Conservation (phyloP, 2,113 vertebrate species). For the Cheilinus undulatus region DNA sequence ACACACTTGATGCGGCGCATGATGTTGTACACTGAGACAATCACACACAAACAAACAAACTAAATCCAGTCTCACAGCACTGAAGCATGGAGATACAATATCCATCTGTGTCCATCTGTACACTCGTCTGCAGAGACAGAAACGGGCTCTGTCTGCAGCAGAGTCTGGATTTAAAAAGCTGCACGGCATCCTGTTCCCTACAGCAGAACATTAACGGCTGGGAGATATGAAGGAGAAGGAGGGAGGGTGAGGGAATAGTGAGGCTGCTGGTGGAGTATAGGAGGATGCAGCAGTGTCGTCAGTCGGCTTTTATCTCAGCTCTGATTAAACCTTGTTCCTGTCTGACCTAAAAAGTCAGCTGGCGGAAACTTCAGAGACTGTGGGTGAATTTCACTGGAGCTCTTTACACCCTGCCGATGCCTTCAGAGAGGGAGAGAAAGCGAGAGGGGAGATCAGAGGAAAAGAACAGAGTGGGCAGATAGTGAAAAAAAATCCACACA, state of each 20-base stretch:
- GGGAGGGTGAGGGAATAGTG: conserved; percentile 43
- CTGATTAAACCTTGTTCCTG: conserved; percentile 77
- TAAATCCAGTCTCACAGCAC: conserved; percentile 46
- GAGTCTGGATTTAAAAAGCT: conserved; percentile 51
- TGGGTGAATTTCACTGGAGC: conserved; percentile 62
- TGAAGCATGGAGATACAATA: conserved; percentile 51
- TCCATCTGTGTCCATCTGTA: conserved; percentile 69
- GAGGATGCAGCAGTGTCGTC: conserved; percentile 63
- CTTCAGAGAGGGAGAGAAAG: conserved; percentile 51
- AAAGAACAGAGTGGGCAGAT: conserved; percentile 47
- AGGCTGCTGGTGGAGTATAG: conserved; percentile 49
- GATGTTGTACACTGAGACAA: conserved; percentile 34
- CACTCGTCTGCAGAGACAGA: conserved; percentile 64
- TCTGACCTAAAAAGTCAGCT: conserved; percentile 82
- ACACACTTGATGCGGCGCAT: conserved; percentile 50
- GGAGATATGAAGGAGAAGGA: conserved; percentile 32
- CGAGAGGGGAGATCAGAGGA: conserved; percentile 52
- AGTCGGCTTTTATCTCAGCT: conserved; percentile 72
- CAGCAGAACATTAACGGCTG: conserved; percentile 42
- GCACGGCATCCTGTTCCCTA: conserved; percentile 26
- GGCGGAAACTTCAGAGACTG: conserved; percentile 75
- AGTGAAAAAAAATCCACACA: not conserved
- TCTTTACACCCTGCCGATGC: conserved; percentile 51
- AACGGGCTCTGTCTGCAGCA: conserved; percentile 50
- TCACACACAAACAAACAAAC: conserved; percentile 37